Evolutionary conservation across 2,113 vertebrate species (phyloP), one percentile per base, ranked within the genome.

Genomic region (Scomber colias): DNA sequence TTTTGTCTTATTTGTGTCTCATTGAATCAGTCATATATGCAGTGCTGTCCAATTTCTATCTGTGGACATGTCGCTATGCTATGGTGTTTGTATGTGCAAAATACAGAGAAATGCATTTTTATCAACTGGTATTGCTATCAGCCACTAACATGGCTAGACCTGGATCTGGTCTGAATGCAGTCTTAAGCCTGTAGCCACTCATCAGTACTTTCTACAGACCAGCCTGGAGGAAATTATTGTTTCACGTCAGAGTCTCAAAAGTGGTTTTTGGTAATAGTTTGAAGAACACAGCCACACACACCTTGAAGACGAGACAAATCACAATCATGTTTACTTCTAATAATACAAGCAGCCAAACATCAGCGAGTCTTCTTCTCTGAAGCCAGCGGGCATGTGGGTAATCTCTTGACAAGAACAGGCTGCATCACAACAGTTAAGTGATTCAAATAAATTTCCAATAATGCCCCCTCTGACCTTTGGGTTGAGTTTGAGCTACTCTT

Each of bases 201-300:
- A 3, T 27, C 24, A 57, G 12, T 2, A 12, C 49, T 6, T n/a
- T 31, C 5, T 11, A n/a, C 14, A 8, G 0, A 30, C 0, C 6
- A 17, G 68, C 16, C 55, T 17, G 24, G 0, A 14, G 49, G 16
- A 55, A 71, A 56, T 15, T 49, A 10, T 3, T 60, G 0, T 44
- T 53, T 17, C 54, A 56, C 19, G 35, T 13, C 16, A 15, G 16
- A 57, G 24, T 19, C 0, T 15, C 45, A 5, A 4, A 45, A n/a
- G 48, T 79, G 44, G 56, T 77, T 81, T 64, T 51, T 17, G 15
- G 40, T 44, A 57, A 50, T 27, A 11, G 45, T 11, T 53, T 14
- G 21, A 77, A 69, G 40, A 50, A 69, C 40, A 30, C 16, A 30
- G 11, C n/a, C 61, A 56, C 15, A 79, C 51, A 30, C 64, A 27